Conservation (phyloP, 2,113 vertebrate species). For the Origma solitaria region DNA sequence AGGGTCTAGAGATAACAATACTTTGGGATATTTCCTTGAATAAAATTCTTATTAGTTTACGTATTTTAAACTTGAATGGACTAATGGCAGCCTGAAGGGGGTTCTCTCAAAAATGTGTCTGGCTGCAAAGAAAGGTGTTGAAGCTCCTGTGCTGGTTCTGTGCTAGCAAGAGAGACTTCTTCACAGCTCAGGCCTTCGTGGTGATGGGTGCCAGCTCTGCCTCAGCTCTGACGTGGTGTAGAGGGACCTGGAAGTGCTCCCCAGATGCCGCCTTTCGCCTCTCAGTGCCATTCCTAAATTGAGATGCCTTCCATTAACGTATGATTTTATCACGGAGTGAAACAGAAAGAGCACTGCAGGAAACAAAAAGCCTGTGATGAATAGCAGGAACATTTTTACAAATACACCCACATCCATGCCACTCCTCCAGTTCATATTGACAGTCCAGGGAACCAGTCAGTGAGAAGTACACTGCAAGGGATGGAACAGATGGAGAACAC, state of each 20-base stretch:
- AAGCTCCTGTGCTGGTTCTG: neutral
- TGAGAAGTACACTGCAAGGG: neutral
- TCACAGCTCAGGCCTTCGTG: neutral
- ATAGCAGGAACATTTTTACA: neutral
- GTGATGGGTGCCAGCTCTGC: neutral
- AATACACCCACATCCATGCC: neutral
- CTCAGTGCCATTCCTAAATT: neutral
- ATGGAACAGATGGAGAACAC: neutral
- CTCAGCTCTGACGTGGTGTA: neutral
- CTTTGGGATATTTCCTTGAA: neutral
- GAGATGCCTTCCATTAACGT: neutral
- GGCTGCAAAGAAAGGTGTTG: neutral
- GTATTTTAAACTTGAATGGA: neutral
- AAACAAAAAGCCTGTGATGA: neutral
- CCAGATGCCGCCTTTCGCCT: neutral
- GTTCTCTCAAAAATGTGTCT: rapidly evolving
- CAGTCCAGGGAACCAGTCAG: neutral
- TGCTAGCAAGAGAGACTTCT: neutral
- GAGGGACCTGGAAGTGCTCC: neutral
- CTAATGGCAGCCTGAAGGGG: neutral
- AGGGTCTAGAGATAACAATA: neutral
- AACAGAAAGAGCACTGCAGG: neutral
- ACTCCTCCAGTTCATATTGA: neutral
- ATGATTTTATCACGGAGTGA: neutral
- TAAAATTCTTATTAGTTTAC: neutral